A percentile compares a stretch with the other conserved stretches of the same genome.
phyloP scores from a whole-genome alignment of 2,888 invertebrate genomes.

The Troglohyphantes excavatus region DNA sequence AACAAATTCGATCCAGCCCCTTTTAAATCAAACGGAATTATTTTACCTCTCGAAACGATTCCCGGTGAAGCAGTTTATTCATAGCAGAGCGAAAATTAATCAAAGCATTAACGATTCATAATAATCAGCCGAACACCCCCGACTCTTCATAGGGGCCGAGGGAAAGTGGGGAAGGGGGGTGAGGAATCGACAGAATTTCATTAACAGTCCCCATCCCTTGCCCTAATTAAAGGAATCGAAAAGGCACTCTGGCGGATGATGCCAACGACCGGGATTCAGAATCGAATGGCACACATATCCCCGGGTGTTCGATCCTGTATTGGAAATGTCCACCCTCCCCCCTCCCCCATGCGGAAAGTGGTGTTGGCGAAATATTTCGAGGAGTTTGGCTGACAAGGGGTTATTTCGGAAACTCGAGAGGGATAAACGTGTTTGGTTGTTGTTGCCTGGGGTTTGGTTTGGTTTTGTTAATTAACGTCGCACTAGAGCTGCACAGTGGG shows the following conservation, averaged over 20 bases:
- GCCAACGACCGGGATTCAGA: neutral
- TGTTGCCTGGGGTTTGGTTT: too few species aligned
- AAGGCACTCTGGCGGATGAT: constrained; percentile 17
- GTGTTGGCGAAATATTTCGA: too few species aligned
- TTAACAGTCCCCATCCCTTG: neutral
- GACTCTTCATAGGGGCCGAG: neutral
- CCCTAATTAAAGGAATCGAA: constrained; percentile 32
- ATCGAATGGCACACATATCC: constrained; percentile 36
- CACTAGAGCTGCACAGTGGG: too few species aligned
- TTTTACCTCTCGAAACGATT: neutral
- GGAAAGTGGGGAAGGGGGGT: neutral
- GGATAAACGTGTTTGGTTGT: neutral
- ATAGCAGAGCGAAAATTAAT: constrained; percentile 22
- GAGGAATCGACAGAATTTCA: constrained; percentile 34
- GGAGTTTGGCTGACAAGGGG: too few species aligned
- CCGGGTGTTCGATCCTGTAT: constrained; percentile 24
- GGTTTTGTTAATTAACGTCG: too few species aligned
- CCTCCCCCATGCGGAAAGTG: too few species aligned
- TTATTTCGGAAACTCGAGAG: neutral
- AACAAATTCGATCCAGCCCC: too few species aligned
- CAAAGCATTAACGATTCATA: constrained; percentile 50
- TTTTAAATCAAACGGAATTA: neutral
- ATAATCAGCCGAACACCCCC: constrained; percentile 13
- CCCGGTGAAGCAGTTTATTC: neutral
- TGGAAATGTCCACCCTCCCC: too few species aligned